Percentiles rank a stretch among this genome's conserved stretches.
phyloP scores from a whole-genome alignment of 2,888 invertebrate species.

The Tanytarsus gracilentus region DNA sequence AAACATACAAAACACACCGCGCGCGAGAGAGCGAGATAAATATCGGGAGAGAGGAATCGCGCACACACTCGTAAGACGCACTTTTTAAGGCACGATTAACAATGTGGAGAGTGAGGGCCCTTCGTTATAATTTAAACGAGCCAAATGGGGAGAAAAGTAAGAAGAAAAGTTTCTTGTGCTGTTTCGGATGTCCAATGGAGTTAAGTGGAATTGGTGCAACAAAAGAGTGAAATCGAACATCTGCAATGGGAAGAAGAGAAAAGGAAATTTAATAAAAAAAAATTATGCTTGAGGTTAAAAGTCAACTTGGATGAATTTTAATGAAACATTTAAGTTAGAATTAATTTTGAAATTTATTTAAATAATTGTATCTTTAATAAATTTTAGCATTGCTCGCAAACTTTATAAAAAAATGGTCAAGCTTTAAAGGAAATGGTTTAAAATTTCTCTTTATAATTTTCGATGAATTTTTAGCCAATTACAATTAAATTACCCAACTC shows the following conservation, averaged over 20 bases:
- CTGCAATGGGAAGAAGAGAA: background rate
- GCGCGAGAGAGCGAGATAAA: too few species aligned
- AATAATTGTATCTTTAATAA: too few species aligned
- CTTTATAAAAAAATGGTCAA: too few species aligned
- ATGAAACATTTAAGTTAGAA: background rate
- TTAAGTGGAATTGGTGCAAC: background rate
- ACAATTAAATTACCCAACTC: too few species aligned
- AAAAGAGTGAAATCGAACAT: background rate
- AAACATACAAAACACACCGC: background rate
- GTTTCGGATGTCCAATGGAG: slow-evolving; percentile 2
- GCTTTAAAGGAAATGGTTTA: too few species aligned
- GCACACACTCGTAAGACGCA: background rate
- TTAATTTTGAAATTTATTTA: too few species aligned
- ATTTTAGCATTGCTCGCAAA: too few species aligned
- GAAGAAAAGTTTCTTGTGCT: background rate
- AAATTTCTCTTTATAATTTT: too few species aligned
- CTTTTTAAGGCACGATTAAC: slow-evolving; percentile 6
- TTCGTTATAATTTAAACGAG: background rate
- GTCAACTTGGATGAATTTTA: background rate
- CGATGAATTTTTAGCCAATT: too few species aligned
- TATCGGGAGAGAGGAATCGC: too few species aligned
- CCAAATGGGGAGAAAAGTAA: background rate
- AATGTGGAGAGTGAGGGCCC: background rate
- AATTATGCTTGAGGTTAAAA: background rate
- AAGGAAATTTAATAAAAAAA: background rate